These are phyloP conservation scores for Hystrix cristata DNA, from an alignment of 2,113 vertebrate genomes.

Conservation along the genomic window DNA sequence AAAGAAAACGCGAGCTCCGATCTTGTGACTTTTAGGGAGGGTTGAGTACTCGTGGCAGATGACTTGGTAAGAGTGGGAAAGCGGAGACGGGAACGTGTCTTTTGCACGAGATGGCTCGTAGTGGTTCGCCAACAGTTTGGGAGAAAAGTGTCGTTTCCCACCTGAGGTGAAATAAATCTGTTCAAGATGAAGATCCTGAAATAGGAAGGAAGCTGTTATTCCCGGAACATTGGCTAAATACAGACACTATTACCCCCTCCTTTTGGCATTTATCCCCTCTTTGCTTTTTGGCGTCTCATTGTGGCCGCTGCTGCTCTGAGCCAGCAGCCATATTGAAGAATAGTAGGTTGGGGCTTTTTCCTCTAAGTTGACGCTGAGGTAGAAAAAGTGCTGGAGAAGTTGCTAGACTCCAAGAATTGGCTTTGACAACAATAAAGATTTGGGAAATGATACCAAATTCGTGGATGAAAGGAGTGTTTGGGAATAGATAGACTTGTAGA, in stretches of 20 bases:
- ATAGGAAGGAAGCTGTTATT: not conserved
- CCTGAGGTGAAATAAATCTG: not conserved
- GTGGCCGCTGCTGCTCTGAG: conserved; percentile 57
- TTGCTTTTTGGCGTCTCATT: conserved; percentile 53
- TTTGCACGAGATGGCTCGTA: not conserved
- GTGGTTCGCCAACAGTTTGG: not conserved
- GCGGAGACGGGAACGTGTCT: not conserved
- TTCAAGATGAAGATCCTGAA: not conserved
- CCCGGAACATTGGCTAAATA: not conserved
- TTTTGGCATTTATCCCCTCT: not conserved
- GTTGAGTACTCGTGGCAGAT: not conserved
- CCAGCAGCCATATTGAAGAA: conserved; percentile 79
- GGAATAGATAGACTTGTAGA: conserved; percentile 13
- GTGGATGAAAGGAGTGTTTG: not conserved
- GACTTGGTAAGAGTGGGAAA: conserved; percentile 16
- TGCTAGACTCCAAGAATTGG: not conserved
- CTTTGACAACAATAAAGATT: not conserved
- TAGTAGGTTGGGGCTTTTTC: not conserved
- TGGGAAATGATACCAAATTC: not conserved
- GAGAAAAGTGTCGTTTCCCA: not conserved
- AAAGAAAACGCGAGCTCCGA: not conserved
- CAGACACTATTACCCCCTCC: not conserved
- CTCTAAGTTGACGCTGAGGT: not conserved
- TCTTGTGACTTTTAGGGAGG: not conserved
- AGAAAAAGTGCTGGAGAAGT: conserved; percentile 46